Conservation (phyloP, 2,113 vertebrate genomes). For the Brachyhypopomus occidentalis region DNA sequence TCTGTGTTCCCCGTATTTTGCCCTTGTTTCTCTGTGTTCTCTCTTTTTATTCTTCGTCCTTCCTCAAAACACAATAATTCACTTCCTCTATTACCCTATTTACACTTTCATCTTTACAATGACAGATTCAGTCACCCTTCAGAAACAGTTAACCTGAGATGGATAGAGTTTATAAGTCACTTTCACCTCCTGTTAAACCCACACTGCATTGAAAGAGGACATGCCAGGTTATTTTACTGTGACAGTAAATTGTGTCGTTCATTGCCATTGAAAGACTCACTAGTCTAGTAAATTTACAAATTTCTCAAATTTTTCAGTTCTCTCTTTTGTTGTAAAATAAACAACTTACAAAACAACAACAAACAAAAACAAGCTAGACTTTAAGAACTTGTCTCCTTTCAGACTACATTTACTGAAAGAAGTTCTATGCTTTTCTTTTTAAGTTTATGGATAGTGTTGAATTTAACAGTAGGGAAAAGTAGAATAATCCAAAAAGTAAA, state of each 20-base stretch:
- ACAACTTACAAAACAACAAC: background rate
- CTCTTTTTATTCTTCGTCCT: background rate
- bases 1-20: background rate
- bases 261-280: slow-evolving; percentile 19
- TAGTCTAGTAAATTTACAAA: slow-evolving; percentile 1
- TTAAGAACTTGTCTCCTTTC: background rate
- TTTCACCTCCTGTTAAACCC: slow-evolving; percentile 20
- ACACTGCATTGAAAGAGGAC: background rate
- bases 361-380: background rate
- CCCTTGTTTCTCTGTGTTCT: background rate
- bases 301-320: background rate
- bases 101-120: slow-evolving; percentile 21
- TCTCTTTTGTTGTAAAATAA: background rate
- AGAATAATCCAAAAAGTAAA: background rate
- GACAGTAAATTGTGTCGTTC: slow-evolving; percentile 32
- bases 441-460: background rate
- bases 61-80: background rate
- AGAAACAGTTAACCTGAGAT: background rate
- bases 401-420: background rate
- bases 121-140: background rate
- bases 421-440: background rate
- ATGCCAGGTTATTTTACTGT: slow-evolving; percentile 10
- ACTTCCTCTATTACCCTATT: background rate
- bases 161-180: slow-evolving; percentile 21
- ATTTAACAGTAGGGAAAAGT: background rate